Percentiles rank a stretch among this genome's conserved stretches.
Conservation (phyloP, 1,140 invertebrate genomes). For the Neodiprion pinetum region DNA sequence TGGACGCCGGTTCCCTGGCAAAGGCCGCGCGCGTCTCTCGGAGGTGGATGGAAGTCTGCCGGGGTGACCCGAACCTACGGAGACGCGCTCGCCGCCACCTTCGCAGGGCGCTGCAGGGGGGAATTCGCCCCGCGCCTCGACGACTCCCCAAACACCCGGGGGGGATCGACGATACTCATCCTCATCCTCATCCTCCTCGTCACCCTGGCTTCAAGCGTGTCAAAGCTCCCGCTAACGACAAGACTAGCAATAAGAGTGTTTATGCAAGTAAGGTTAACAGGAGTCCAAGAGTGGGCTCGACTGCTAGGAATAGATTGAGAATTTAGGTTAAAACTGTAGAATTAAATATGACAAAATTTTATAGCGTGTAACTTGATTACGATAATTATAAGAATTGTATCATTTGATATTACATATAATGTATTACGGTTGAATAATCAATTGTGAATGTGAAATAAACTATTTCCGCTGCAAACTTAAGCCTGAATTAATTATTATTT, state of each 20-base stretch:
- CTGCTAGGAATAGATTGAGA: background rate
- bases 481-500: too few species aligned
- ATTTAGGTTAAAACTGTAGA: background rate
- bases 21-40: slow-evolving; percentile 1
- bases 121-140: background rate
- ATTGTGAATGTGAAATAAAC: too few species aligned
- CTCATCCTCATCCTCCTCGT: background rate
- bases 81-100: background rate
- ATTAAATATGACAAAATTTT: too few species aligned
- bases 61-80: background rate
- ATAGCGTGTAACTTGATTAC: too few species aligned
- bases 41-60: slow-evolving; percentile 13
- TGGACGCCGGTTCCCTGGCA: slow-evolving; percentile 21
- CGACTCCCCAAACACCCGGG: background rate
- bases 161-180: background rate
- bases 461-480: too few species aligned
- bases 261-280: background rate
- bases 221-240: background rate
- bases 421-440: too few species aligned
- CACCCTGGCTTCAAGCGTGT: background rate
- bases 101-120: background rate
- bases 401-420: too few species aligned
- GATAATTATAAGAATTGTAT: too few species aligned
- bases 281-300: background rate
- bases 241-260: background rate